phyloP scores from a whole-genome alignment of 2,113 vertebrate species.

The Istiophorus platypterus region DNA sequence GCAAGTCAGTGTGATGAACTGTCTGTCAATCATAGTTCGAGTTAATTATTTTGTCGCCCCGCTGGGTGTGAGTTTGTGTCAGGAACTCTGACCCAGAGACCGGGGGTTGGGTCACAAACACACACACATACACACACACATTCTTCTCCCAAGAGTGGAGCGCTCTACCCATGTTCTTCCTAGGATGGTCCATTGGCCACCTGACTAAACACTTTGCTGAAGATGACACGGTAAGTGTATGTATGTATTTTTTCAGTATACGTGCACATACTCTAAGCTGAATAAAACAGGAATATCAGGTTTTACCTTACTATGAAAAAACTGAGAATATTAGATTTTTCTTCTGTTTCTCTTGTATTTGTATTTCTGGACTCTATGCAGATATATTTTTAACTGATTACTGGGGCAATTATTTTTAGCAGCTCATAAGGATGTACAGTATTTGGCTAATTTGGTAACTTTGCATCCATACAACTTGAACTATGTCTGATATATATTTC shows the following conservation, averaged over 20 bases:
- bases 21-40: constrained; percentile 84
- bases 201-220: constrained; percentile 66
- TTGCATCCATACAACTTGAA: too few species aligned
- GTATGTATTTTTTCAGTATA: constrained; percentile 18
- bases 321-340: background rate
- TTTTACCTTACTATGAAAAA: background rate
- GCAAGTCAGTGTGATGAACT: constrained; percentile 75
- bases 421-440: background rate
- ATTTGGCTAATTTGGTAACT: background rate
- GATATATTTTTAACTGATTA: background rate
- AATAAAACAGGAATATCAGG: background rate
- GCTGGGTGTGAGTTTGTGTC: constrained; percentile 83
- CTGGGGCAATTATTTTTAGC: background rate
- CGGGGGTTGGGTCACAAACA: constrained; percentile 54
- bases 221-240: background rate
- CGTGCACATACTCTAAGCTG: background rate
- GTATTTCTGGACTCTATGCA: background rate
- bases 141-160: constrained; percentile 52
- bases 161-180: constrained; percentile 43
- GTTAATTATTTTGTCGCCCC: constrained; percentile 85
- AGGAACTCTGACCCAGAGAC: constrained; percentile 84
- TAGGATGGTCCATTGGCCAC: constrained; percentile 68
- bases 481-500: too few species aligned
- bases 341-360: background rate
- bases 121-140: constrained; percentile 38